phyloP scores from a whole-genome alignment of 2,888 invertebrate genomes.

The Erebia palarica region DNA sequence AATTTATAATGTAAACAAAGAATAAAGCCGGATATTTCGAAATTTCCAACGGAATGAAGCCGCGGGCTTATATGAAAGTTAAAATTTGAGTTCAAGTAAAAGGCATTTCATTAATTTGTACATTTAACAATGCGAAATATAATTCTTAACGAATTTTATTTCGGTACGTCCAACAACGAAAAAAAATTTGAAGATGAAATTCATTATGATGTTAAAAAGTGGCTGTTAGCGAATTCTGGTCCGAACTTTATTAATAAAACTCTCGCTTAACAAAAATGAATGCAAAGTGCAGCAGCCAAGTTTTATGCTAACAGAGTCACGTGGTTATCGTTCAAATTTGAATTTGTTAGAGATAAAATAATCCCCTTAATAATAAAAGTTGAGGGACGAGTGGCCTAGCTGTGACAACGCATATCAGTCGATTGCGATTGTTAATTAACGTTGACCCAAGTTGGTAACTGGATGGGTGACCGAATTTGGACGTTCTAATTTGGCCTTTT shows the following conservation, averaged over 20 bases:
- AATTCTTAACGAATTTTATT: neutral
- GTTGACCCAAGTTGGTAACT: too few species aligned
- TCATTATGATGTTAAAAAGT: slow-evolving; percentile 14
- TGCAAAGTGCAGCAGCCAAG: slow-evolving; percentile 31
- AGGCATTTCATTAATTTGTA: neutral
- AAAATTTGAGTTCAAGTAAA: too few species aligned
- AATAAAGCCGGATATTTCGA: too few species aligned
- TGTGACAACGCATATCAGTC: too few species aligned
- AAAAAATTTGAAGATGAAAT: neutral
- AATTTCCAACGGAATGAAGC: too few species aligned
- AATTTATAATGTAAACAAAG: too few species aligned
- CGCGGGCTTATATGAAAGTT: too few species aligned
- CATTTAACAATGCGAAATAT: neutral
- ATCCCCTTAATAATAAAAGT: neutral
- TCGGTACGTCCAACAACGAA: neutral
- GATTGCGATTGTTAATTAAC: too few species aligned
- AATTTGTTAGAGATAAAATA: slow-evolving; percentile 7
- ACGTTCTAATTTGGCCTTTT: too few species aligned
- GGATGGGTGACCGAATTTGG: too few species aligned
- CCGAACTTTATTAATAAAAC: slow-evolving; percentile 38
- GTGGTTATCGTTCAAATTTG: slow-evolving; percentile 10
- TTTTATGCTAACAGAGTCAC: slow-evolving; percentile 15
- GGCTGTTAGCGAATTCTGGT: slow-evolving; percentile 19
- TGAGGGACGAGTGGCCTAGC: too few species aligned
- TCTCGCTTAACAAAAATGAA: slow-evolving; percentile 36